These are phyloP conservation scores for Scaptomyza flava DNA, from an alignment of 2,888 invertebrate genomes.

Conservation along the genomic window DNA sequence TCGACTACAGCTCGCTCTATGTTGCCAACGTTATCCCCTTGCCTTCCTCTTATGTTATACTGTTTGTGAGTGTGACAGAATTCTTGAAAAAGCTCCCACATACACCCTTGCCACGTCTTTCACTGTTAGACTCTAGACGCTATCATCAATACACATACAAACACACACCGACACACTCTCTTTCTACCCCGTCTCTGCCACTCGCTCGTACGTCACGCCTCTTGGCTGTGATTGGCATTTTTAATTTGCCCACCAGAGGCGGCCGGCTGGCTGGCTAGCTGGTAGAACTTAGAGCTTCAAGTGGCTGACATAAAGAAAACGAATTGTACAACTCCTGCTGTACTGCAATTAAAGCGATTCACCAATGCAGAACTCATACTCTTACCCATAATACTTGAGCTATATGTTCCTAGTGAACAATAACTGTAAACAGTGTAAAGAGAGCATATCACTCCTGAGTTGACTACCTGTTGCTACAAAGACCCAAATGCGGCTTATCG, in stretches of 20 bases:
- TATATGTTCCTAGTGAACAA: neutral
- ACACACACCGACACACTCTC: conserved; percentile 1
- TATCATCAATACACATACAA: conserved; percentile 34
- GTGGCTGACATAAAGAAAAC: conserved; percentile 23
- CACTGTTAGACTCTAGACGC: conserved; percentile 21
- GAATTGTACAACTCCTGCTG: conserved; percentile 8
- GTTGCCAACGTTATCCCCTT: neutral
- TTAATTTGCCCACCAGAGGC: conserved; percentile 48
- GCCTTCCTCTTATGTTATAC: neutral
- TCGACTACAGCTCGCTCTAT: conserved; percentile 3
- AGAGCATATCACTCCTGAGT: conserved; percentile 32
- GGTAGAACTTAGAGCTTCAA: conserved; percentile 13
- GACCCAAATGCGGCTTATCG: conserved; percentile 28
- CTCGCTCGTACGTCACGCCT: conserved; percentile 29
- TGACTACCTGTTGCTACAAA: conserved; percentile 11
- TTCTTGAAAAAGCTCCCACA: conserved; percentile 37
- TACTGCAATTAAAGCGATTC: conserved; percentile 50
- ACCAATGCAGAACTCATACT: conserved; percentile 37
- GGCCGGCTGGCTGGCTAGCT: conserved; percentile 30
- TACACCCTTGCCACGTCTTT: conserved; percentile 42
- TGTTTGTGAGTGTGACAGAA: conserved; percentile 37
- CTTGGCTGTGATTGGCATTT: conserved; percentile 63
- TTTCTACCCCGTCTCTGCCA: neutral
- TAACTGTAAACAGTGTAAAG: conserved; percentile 24
- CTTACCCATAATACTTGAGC: neutral